Percentiles rank a stretch among this genome's conserved stretches.
Conservation (phyloP, 2,797 vertebrate genomes). For the Pseudomugil tenellus region DNA sequence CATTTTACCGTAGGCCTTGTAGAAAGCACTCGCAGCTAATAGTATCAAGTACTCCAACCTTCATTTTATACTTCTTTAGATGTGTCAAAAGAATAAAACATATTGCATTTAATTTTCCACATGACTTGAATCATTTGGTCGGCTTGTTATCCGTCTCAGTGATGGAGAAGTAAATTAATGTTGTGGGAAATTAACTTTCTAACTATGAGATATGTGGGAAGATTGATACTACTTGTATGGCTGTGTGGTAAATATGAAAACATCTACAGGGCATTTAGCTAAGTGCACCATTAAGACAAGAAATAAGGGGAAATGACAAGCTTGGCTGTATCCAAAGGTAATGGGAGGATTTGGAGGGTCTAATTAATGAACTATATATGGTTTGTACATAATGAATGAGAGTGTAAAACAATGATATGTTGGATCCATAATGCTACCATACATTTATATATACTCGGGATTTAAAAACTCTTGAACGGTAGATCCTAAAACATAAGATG, state of each 20-base stretch:
- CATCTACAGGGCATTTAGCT: background rate
- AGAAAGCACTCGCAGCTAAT: background rate
- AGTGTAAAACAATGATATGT: background rate
- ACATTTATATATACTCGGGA: background rate
- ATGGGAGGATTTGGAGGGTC: background rate
- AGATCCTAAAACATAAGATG: background rate
- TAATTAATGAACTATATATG: background rate
- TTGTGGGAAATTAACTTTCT: constrained; percentile 4
- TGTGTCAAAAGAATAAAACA: background rate
- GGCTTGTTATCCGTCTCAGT: background rate
- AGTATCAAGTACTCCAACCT: background rate
- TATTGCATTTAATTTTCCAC: background rate
- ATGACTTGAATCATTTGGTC: background rate
- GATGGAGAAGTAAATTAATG: background rate
- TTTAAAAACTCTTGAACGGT: background rate
- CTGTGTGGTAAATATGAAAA: background rate
- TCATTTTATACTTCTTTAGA: background rate
- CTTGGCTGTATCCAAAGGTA: background rate
- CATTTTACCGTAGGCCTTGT: background rate
- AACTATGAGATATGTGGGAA: background rate
- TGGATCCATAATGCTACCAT: background rate
- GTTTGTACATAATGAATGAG: background rate
- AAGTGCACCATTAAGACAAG: background rate
- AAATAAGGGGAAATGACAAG: background rate
- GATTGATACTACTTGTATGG: background rate